Base-by-base conservation (phyloP, 2,888 invertebrate genomes). In the Lasius platythorax region DNA sequence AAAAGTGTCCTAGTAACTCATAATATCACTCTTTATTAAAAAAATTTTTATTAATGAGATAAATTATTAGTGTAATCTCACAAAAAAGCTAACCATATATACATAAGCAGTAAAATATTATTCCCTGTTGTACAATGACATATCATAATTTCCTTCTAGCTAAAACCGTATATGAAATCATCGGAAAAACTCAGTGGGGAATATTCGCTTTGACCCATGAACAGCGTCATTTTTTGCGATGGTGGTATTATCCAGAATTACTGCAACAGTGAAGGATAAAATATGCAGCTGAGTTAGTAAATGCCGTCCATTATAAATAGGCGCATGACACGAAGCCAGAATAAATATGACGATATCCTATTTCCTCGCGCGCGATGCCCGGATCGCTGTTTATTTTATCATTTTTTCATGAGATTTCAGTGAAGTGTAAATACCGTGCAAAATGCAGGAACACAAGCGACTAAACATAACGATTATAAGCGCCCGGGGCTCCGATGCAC, bases 401-500 rank as follows among this genome's bases (percentile, higher is more conserved):
- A 88, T 87, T 90, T 90, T 91, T 91, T 87, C 87, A 90, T 85
- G 90, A 91, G 91, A 91, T 90, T 91, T 90, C 90, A 87, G 85
- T 72, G 82, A 90, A 89, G 90, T 89, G 90, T 90, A 91, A 91
- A 91, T 91, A 91, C 84, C 66, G 87, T 84, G 89, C 90, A 90
- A 91, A 91, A 91, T 91, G 90, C 89, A 87, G 90, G 89, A 85
- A 89, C 87, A 87, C 91, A 86, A 90, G 91, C 90, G 91, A 90
- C 91, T 91, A 91, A 91, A 91, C 91, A 91, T 89, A 91, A 91
- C 91, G 91, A 91, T 91, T 90, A 91, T 89, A 91, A 91, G 87
- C 89, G 90, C 90, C 89, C 87, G 75, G 83, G 89, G 91, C 86
- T 76, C 63, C 87, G 87, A 87, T 86, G 87, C 82, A 82, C 84